These are phyloP conservation scores for Zaprionus africanus DNA, from an alignment of 1,140 invertebrate genomes.

Conservation along the genomic window DNA sequence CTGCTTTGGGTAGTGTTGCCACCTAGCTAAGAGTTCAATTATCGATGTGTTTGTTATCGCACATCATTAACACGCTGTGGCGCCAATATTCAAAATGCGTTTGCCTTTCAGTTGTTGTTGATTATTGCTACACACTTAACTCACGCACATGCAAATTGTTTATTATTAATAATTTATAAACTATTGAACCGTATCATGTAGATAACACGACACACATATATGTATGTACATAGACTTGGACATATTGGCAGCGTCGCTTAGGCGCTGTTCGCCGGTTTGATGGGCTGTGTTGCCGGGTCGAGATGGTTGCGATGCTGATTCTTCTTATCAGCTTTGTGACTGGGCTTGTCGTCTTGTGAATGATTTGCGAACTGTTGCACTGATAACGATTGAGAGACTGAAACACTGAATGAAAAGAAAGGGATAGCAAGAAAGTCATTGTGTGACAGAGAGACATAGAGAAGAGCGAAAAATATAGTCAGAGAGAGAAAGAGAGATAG, in stretches of 20 bases:
- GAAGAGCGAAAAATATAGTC: background rate
- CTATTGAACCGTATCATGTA: no score
- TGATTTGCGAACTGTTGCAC: background rate
- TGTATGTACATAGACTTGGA: background rate
- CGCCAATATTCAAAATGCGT: background rate
- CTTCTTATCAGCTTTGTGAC: background rate
- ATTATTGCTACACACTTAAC: no score
- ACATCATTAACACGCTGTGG: background rate
- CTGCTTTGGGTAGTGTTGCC: background rate
- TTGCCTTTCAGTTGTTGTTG: no score
- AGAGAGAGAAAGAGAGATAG: background rate
- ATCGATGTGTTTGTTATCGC: conserved; percentile 1
- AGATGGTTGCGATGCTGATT: background rate
- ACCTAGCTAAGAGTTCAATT: background rate
- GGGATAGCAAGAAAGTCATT: background rate
- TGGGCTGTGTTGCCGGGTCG: background rate
- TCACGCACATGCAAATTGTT: no score
- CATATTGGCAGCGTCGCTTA: background rate
- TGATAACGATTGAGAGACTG: background rate
- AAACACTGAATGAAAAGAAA: background rate
- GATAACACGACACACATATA: no score
- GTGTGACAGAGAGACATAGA: background rate
- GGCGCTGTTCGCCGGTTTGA: background rate
- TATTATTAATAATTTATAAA: no score
- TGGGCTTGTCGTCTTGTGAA: background rate